Evolutionary conservation across 1,140 invertebrate genomes (phyloP), one percentile per base, ranked within the genome.

Genomic region (Proales similis): DNA sequence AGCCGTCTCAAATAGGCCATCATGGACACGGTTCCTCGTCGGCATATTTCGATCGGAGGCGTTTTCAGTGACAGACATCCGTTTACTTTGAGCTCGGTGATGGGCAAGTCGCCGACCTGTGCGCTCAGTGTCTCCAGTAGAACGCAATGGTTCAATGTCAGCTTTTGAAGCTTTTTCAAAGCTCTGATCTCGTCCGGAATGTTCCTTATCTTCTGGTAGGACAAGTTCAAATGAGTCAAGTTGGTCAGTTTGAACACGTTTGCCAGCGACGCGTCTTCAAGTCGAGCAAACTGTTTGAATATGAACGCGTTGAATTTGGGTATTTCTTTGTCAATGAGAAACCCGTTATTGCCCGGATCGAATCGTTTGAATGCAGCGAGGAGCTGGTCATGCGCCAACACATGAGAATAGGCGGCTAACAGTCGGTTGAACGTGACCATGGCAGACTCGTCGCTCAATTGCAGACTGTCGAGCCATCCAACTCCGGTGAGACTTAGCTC

Each of bases 21-120:
- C 0, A 72, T 66, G 6, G 71, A 67, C 14, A 47, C 22, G 33
- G 70, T 68, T 9, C 74, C 74, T 17, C 72, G 63, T 11, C 64
- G 17, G 0, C 70, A 67, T 45, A 74, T 69, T 57, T 75, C 74
- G 19, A 66, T 67, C 1, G 72, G 72, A 9, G 74, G 74, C 6
- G 72, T 75, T 48, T 72, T 73, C 60, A 75, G 48, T 3, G 64
- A 65, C 0, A 65, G 42, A 65, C 74, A 74, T 14, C 69, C 66
- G 6, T 67, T 64, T 30, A 72, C 63, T 12, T 63, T 61, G 14
- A 74, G 63, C 14, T 67, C 65, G 29, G 9, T 57, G 7, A 57
- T 32, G 17, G 17, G 33, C 22, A 74, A 63, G 11, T 69, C 65
- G 6, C 30, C 27, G 17, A 74, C 63, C 49, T 67, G 68, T 4